Evolutionary conservation across 2,113 vertebrate species (phyloP).

Genomic region (Melanotaenia duboulayi): DNA sequence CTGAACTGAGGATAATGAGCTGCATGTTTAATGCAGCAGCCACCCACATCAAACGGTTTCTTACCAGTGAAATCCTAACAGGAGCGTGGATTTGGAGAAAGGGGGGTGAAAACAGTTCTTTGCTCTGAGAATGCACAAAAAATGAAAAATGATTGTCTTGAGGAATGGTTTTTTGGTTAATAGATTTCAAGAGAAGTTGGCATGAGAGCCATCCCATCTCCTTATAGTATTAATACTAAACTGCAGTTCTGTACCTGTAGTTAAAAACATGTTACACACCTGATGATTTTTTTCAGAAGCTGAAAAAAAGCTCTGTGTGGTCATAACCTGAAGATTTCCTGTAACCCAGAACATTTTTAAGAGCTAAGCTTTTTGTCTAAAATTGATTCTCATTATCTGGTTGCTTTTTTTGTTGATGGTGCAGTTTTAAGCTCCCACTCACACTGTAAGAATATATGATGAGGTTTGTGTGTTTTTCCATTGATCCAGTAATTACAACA

Average conservation of each 20-base stretch:
- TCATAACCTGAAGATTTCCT: slow-evolving; percentile 27
- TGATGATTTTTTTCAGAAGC: slow-evolving; percentile 18
- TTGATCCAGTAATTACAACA: slow-evolving; percentile 78
- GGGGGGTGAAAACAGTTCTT: background rate
- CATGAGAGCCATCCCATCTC: background rate
- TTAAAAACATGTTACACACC: background rate
- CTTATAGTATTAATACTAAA: background rate
- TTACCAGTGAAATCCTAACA: background rate
- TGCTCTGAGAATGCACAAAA: background rate
- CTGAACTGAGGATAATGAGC: slow-evolving; percentile 35
- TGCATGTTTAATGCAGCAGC: slow-evolving; percentile 45
- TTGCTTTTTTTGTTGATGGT: slow-evolving; percentile 69
- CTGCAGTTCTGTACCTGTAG: too few species aligned
- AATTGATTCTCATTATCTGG: slow-evolving; percentile 67
- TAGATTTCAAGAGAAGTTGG: background rate
- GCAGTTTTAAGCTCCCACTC: slow-evolving; percentile 67
- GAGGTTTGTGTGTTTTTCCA: slow-evolving; percentile 70
- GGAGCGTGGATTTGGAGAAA: background rate
- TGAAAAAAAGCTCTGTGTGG: background rate
- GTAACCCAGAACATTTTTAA: slow-evolving; percentile 31
- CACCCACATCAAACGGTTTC: slow-evolving; percentile 43
- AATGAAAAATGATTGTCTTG: background rate
- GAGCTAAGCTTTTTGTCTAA: slow-evolving; percentile 56
- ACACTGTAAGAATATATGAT: slow-evolving; percentile 70
- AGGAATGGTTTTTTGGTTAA: background rate